Base-by-base conservation (phyloP, 1,140 invertebrate species). In the Neomicropteryx cornuta region DNA sequence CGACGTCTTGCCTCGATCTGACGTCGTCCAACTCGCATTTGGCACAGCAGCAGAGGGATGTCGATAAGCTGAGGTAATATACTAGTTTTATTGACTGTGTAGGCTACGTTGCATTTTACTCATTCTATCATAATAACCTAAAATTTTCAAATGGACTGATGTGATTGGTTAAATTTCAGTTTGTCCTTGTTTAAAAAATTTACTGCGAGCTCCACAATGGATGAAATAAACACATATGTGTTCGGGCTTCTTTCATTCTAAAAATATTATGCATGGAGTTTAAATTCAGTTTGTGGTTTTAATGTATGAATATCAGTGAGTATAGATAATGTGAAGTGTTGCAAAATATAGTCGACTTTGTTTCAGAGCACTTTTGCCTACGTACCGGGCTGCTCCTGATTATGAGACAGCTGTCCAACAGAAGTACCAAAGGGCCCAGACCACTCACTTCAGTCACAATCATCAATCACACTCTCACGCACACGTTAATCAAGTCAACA, bases 321-420 rank as follows among this genome's bases (percentile, higher is more conserved):
- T 13, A 14, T 32, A 32, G 30, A 32, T n/a, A 32, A 32, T 32
- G 23, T 27, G 17, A 17, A 16, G 33, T 33, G 18, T 33, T 8
- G 23, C 23, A 13, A 8, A 27, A 27, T 17, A 11, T 41, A 19
- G 6, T 32, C 16, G 6, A 8, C 6, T n/a, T n/a, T 38, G 11
- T 60, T 57, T 2, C 52, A 73, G 72, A 45, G 80, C 83, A 5
- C 69, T 91, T 41, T 59, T 94, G 13, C 91, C 91, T 1, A 85
- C 84, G 0, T 96, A 96, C 58, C 76, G 91, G 22, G 86, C 83
- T 17, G 88, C 89, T 2, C 92, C 92, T 0, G 90, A 94, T 60
- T 97, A 97, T 56, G 88, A 95, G 53, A 90, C 88, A 0, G 90
- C 92, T 4, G 75, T 97, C 30, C 84, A 87, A 58, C 78, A 86